A percentile compares a stretch with the other conserved stretches of the same genome.
Conservation (phyloP, 2,113 vertebrate genomes). For the Balaenoptera acutorostrata region DNA sequence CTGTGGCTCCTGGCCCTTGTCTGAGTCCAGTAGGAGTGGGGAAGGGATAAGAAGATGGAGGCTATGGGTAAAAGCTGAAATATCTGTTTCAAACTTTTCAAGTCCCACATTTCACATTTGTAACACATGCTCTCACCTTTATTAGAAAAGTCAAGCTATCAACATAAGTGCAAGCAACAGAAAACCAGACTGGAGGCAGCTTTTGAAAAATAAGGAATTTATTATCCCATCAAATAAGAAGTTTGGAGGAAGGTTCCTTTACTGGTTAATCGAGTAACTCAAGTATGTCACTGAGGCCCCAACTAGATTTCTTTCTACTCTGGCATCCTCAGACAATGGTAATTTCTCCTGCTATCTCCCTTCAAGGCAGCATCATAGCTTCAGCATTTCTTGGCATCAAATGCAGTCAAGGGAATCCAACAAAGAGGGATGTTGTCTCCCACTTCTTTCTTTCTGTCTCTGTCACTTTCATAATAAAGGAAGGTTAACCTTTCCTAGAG, state of each 20-base stretch:
- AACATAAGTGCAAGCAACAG: not conserved
- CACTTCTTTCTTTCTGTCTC: not conserved
- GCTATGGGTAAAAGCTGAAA: not conserved
- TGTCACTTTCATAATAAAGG: not conserved
- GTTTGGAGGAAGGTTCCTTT: not conserved
- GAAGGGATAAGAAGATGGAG: not conserved
- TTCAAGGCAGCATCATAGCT: not conserved
- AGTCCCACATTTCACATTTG: not conserved
- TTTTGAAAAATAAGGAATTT: not conserved
- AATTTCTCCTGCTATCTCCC: not conserved
- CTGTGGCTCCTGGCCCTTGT: not conserved
- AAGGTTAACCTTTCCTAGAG: not conserved
- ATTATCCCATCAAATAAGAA: not conserved
- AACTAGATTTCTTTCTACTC: not conserved
- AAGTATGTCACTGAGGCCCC: not conserved
- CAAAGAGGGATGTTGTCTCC: not conserved
- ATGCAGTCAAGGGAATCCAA: not conserved
- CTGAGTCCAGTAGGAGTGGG: not conserved
- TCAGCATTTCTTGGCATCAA: not conserved
- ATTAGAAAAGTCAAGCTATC: not conserved
- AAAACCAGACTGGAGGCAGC: not conserved
- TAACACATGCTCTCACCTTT: not conserved
- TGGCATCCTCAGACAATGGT: not conserved
- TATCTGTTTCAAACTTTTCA: not conserved
- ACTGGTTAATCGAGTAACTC: not conserved